A percentile compares a stretch with the other conserved stretches of the same genome.
Evolutionary conservation across 2,888 invertebrate genomes (phyloP).

Genomic region (Xestia rhomboidea): DNA sequence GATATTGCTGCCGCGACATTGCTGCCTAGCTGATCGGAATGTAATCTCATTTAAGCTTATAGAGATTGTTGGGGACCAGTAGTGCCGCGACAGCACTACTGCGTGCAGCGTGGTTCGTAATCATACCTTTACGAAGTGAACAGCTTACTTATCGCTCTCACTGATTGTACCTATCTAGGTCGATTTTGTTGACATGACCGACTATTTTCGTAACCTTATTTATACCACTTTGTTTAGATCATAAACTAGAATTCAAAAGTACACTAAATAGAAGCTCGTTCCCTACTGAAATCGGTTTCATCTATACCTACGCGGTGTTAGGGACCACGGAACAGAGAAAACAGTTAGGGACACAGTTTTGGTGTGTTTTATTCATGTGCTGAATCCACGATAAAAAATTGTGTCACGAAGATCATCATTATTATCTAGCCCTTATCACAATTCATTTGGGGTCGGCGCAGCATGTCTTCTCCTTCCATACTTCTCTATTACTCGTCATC

Average conservation of each 20-base stretch:
- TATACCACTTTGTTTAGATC: not conserved
- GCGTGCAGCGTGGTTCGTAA: too few relatives aligned
- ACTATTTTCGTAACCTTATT: not conserved
- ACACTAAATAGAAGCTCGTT: not conserved
- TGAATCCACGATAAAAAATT: not conserved
- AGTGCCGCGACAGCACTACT: too few relatives aligned
- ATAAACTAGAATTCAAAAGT: not conserved
- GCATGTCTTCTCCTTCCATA: too few relatives aligned
- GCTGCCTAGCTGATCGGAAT: too few relatives aligned
- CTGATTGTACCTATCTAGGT: not conserved
- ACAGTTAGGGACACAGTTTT: not conserved
- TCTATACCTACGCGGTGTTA: not conserved
- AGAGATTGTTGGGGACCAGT: too few relatives aligned
- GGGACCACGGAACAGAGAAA: too few relatives aligned
- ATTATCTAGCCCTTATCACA: too few relatives aligned
- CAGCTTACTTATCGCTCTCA: not conserved
- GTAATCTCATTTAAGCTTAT: too few relatives aligned
- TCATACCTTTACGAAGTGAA: not conserved
- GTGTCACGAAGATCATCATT: not conserved
- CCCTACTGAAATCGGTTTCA: not conserved
- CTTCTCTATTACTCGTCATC: too few relatives aligned
- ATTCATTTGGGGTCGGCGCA: too few relatives aligned
- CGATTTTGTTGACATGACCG: not conserved
- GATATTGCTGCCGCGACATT: too few relatives aligned
- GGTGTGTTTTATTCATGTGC: not conserved